Evolutionary conservation across 1,140 invertebrate species (phyloP).

Genomic region (Marisa cornuarietis): DNA sequence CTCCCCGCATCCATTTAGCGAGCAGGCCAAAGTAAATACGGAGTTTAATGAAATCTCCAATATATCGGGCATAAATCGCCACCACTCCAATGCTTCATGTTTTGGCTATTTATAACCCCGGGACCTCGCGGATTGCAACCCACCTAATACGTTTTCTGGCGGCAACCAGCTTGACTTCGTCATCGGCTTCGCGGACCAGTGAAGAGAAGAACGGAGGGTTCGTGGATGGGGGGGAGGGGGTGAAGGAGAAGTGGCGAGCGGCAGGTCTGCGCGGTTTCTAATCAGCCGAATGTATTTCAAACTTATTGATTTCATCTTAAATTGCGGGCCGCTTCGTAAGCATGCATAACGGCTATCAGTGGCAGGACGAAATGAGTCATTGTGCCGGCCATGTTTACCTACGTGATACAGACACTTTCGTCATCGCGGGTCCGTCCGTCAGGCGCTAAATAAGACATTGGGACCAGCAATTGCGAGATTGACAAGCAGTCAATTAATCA

Average conservation of each 20-base stretch:
- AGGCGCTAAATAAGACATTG: conserved; percentile 7
- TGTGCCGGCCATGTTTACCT: conserved; percentile 27
- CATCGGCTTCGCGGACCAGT: not conserved
- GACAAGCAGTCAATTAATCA: conserved; percentile 14
- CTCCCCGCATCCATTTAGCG: conserved; percentile 21
- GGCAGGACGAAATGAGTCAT: conserved; percentile 22
- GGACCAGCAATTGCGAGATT: not conserved
- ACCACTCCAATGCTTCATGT: not conserved
- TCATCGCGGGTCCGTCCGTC: not conserved
- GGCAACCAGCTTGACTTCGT: not conserved
- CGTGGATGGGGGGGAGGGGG: not conserved
- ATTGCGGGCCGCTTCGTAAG: conserved; percentile 18
- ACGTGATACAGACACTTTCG: conserved; percentile 23
- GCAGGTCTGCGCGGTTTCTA: conserved; percentile 9
- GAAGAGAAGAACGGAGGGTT: not conserved
- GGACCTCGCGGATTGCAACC: not conserved
- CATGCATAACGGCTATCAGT: conserved; percentile 18
- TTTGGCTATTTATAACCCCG: conserved; percentile 8
- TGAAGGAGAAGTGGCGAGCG: not conserved
- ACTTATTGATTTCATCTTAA: conserved; percentile 34
- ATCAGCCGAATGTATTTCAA: conserved; percentile 28
- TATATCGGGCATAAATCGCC: conserved; percentile 32
- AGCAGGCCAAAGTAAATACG: conserved; percentile 25
- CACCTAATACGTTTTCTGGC: conserved; percentile 16
- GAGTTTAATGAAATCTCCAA: conserved; percentile 35